Base-by-base conservation (phyloP, 1,140 invertebrate genomes). In the Diploscapter pachys region DNA sequence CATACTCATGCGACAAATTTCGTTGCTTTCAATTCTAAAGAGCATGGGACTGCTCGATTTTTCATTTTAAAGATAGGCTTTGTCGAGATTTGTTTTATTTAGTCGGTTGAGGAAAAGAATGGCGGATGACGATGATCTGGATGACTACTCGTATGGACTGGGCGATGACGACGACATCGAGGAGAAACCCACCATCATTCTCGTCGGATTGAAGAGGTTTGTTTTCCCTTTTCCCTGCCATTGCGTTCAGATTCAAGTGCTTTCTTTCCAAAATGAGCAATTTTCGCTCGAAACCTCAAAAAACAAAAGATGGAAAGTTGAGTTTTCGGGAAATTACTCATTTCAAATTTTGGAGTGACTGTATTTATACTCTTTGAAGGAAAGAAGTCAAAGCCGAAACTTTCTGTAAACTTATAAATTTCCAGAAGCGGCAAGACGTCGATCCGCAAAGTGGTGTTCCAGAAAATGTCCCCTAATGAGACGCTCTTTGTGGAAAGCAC, bases 391-490 rank as follows among this genome's bases (percentile, higher is more conserved):
- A 31, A 31, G 51, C 11, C 57, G 9, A 59, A 9, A 13, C 13
- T 71, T 61, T 6, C 49, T n/a, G 62, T 64, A 13, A 11, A 5
- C 63, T n/a, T n/a, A 52, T 52, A n/a, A 54, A 11, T 72, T 85
- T 86, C 77, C 82, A 95, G 96, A 86, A 98, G 95, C 87, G 97
- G 97, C 73, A 99, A 99, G 88, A 98, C 96, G n/a, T 99, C 96
- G 3, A 99, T 99, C 85, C 94, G 98, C 86, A 99, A 99, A 89
- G 97, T 99, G 5, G 96, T 99, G 9, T 99, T 99, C 88, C 96
- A 99, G 85, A 99, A 99, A 89, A 98, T 99, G 93, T 96, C 95
- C 8, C 97, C 97, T 5, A 99, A 98, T 88, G 96, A 99, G 88
- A 99, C 97, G 3, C 88, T 99, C n/a, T 99, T 99, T 82, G 88